phyloP scores from a whole-genome alignment of 2,113 vertebrate species.

The Dunckerocampus dactyliophorus region DNA sequence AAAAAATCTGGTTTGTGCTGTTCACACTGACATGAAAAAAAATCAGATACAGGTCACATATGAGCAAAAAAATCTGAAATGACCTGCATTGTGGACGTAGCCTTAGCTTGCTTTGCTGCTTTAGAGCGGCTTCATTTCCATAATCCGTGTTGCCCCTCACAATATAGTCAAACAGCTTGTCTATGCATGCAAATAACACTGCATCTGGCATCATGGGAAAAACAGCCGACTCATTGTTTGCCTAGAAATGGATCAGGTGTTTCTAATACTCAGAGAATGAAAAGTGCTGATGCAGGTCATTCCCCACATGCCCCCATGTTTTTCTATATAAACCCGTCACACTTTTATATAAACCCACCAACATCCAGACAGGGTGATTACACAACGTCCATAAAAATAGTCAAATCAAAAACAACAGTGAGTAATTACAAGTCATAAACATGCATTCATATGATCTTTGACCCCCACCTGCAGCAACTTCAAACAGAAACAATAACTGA shows the following conservation, averaged over 20 bases:
- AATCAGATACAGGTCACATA: too few species aligned
- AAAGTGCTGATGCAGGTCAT: constrained; percentile 9
- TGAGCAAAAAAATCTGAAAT: too few species aligned
- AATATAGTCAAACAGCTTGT: neutral
- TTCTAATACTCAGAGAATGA: constrained; percentile 8
- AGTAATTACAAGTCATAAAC: too few species aligned
- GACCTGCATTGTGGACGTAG: too few species aligned
- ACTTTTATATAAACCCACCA: neutral
- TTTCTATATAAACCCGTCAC: neutral
- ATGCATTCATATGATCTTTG: too few species aligned
- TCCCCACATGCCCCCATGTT: neutral
- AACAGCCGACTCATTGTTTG: neutral
- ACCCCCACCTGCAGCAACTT: too few species aligned
- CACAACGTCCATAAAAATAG: too few species aligned
- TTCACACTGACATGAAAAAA: too few species aligned
- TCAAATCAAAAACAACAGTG: too few species aligned
- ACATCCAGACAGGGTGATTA: neutral
- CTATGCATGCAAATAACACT: constrained; percentile 11
- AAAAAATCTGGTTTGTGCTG: too few species aligned
- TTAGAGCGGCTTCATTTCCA: neutral
- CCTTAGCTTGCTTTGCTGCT: neutral
- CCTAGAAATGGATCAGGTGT: neutral
- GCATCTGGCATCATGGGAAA: constrained; percentile 7
- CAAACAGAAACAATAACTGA: neutral
- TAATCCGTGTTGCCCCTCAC: neutral